phyloP scores from a whole-genome alignment of 1,140 invertebrate species.

The Bombus polaris region DNA sequence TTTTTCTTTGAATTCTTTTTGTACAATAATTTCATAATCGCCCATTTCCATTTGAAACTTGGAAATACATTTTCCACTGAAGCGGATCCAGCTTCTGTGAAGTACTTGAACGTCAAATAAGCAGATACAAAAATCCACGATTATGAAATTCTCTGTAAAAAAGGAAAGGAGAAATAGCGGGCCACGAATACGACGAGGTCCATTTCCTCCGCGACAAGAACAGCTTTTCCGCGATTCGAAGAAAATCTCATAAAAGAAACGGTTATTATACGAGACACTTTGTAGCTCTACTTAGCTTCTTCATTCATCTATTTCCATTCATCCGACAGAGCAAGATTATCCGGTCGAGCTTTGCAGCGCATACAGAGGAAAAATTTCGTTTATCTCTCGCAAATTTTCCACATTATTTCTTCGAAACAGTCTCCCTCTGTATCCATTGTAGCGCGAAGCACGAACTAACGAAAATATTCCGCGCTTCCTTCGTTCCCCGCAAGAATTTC shows the following conservation, averaged over 20 bases:
- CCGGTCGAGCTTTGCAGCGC: background rate
- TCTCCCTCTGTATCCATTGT: background rate
- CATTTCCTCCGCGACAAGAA: background rate
- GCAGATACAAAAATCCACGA: no score
- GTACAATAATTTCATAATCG: background rate
- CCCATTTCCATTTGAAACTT: background rate
- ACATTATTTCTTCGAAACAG: background rate
- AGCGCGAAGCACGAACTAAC: background rate
- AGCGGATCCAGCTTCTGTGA: background rate
- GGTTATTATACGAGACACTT: conserved; percentile 34
- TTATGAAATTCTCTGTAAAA: background rate
- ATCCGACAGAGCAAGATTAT: conserved; percentile 7
- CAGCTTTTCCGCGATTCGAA: background rate
- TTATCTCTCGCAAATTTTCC: conserved; percentile 20
- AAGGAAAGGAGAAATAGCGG: background rate
- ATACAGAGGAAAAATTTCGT: conserved; percentile 1
- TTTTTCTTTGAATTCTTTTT: background rate
- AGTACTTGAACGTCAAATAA: background rate
- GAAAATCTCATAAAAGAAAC: conserved; percentile 20
- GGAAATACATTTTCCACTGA: background rate
- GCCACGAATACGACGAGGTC: background rate
- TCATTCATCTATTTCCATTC: conserved; percentile 34
- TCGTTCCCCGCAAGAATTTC: conserved; percentile 1
- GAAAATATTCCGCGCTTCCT: background rate
- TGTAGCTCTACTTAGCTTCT: conserved; percentile 3